Evolutionary conservation across 2,113 vertebrate genomes (phyloP).

Genomic region (Ptilorrhoa leucosticta): DNA sequence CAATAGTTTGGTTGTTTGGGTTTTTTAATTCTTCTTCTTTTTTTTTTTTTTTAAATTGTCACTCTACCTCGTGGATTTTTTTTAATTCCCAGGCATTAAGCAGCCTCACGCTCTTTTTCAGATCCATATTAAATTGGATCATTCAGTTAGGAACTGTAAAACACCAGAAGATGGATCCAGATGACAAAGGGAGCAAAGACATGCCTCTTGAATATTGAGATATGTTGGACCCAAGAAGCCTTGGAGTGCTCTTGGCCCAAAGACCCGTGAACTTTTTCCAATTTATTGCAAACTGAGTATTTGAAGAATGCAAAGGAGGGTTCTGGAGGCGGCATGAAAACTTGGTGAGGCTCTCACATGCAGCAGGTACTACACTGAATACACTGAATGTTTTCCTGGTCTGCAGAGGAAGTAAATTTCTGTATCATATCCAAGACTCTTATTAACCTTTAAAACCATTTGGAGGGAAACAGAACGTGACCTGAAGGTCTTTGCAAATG

Average conservation of each 20-base stretch:
- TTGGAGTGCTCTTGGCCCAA: background rate
- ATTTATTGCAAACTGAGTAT: background rate
- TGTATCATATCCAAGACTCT: background rate
- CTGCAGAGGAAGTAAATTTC: background rate
- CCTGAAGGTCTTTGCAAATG: background rate
- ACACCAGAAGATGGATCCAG: background rate
- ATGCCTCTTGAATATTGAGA: background rate
- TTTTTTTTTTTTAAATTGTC: background rate
- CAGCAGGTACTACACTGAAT: background rate
- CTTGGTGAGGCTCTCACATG: background rate
- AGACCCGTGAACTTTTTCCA: background rate
- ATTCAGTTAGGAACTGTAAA: background rate
- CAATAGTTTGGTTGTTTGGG: background rate
- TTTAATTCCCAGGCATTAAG: background rate
- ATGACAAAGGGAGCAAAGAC: background rate
- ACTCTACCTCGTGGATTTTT: background rate
- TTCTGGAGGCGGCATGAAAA: background rate
- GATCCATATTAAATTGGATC: background rate
- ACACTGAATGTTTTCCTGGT: background rate
- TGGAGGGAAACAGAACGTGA: background rate
- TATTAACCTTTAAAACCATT: background rate
- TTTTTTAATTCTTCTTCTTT: accelerated
- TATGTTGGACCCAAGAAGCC: background rate
- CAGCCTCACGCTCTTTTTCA: background rate
- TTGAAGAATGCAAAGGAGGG: background rate